phyloP scores from a whole-genome alignment of 2,113 vertebrate genomes.

The Actenoides hombroni region DNA sequence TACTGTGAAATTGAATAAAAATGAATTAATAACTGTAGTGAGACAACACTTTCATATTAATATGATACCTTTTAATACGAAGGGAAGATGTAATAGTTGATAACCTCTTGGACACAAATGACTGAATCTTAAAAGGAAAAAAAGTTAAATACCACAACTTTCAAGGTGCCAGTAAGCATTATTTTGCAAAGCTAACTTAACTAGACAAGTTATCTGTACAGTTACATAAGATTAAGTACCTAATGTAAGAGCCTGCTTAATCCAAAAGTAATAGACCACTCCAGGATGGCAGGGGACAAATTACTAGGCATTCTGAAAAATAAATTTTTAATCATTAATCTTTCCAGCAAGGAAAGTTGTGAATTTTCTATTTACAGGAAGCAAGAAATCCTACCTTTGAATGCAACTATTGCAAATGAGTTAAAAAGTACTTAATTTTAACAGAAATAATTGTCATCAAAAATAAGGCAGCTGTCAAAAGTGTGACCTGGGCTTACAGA shows the following conservation, averaged over 20 bases:
- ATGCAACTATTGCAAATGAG: background rate
- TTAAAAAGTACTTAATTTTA: background rate
- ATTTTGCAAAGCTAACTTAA: background rate
- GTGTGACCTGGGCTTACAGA: fast-evolving
- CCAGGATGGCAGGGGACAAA: background rate
- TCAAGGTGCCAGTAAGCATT: background rate
- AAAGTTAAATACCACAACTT: background rate
- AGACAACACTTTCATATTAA: background rate
- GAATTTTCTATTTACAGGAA: background rate
- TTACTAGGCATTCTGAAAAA: background rate
- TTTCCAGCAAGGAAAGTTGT: background rate
- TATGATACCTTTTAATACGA: background rate
- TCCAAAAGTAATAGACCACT: background rate
- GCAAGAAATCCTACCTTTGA: background rate
- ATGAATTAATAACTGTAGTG: background rate
- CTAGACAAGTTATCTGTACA: background rate
- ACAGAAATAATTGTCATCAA: background rate
- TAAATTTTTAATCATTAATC: background rate
- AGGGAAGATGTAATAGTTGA: background rate
- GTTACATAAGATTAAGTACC: background rate
- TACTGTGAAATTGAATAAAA: background rate
- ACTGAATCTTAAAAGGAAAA: background rate
- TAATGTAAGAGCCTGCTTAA: background rate
- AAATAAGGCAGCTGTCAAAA: background rate
- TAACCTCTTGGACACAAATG: background rate